Evolutionary conservation across 2,113 vertebrate genomes (phyloP).

Genomic region (Myxocyprinus asiaticus): DNA sequence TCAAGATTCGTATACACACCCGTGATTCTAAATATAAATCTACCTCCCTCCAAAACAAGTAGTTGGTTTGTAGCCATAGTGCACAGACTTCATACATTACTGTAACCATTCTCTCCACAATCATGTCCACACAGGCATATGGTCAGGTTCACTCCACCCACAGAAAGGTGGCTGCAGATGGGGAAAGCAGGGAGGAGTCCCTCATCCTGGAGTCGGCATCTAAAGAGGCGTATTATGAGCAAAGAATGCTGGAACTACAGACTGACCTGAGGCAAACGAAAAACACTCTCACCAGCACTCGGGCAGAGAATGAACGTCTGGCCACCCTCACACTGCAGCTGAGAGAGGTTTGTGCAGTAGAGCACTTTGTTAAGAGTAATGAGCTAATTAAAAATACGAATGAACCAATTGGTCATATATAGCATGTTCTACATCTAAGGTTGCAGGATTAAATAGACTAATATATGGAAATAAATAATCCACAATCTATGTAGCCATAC

Average conservation of each 20-base stretch:
- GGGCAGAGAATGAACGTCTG: conserved; percentile 91
- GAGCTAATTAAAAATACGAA: too few relatives aligned
- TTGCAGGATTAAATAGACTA: too few relatives aligned
- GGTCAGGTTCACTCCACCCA: conserved; percentile 94
- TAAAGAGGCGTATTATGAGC: conserved; percentile 94
- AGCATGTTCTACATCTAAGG: too few relatives aligned
- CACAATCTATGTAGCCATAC: too few relatives aligned
- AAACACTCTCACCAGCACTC: conserved; percentile 82
- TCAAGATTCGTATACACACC: too few relatives aligned
- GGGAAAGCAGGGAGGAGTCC: conserved; percentile 95
- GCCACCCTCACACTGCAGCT: conserved; percentile 85
- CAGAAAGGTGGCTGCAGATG: conserved; percentile 95
- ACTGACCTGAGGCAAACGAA: conserved; percentile 89
- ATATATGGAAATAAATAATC: too few relatives aligned
- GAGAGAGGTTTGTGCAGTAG: conserved; percentile 81
- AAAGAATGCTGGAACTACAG: conserved; percentile 92
- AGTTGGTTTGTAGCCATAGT: background rate
- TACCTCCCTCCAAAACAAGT: too few relatives aligned
- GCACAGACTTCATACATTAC: background rate
- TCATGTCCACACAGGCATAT: conserved; percentile 81
- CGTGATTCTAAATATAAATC: too few relatives aligned
- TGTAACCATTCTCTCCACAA: conserved; percentile 17
- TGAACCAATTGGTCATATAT: too few relatives aligned
- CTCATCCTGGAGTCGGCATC: conserved; percentile 95
- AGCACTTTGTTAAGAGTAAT: too few relatives aligned